These are phyloP conservation scores for Chondrilla cf. caribensis DNA, from an alignment of 37 sponge, comb jelly and placozoan species.

Conservation along the genomic window DNA sequence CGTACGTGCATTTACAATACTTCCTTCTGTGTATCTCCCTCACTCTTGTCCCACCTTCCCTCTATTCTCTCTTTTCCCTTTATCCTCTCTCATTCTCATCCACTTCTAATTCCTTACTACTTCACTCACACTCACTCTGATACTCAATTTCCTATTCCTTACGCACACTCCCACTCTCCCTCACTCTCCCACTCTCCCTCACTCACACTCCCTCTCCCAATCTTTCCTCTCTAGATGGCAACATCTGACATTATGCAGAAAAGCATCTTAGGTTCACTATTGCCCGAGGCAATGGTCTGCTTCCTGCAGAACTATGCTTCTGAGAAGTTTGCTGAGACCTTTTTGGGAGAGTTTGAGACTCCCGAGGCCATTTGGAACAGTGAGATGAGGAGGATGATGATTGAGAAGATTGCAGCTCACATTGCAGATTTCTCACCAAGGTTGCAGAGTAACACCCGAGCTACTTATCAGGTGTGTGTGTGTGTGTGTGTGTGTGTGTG, in stretches of 20 bases:
- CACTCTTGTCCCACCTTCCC: no score
- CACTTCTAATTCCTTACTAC: no score
- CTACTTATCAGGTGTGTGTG: constrained; percentile 80
- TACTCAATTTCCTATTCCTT: neutral
- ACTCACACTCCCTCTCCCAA: neutral
- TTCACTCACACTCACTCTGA: no score
- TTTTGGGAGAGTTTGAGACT: constrained; percentile 98
- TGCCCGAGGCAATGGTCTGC: constrained; percentile 98
- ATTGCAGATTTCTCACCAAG: constrained; percentile 96
- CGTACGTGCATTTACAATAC: no score
- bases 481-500: constrained; percentile 13
- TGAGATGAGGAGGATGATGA: constrained; percentile 98
- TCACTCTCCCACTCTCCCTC: neutral
- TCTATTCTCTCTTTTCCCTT: no score
- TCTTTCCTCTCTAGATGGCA: constrained; percentile 9
- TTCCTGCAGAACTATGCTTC: constrained; percentile 98
- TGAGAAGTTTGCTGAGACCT: constrained; percentile 93
- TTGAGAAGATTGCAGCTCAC: constrained; percentile 96
- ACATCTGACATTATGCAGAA: constrained; percentile 85
- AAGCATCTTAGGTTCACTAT: constrained; percentile 81
- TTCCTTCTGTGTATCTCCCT: no score
- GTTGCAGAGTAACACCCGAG: constrained; percentile 91
- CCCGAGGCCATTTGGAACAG: constrained; percentile 99
- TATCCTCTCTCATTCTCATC: no score
- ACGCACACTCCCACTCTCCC: neutral